phyloP scores from a whole-genome alignment of 2,888 invertebrate genomes.

The Uropetala carovei region DNA sequence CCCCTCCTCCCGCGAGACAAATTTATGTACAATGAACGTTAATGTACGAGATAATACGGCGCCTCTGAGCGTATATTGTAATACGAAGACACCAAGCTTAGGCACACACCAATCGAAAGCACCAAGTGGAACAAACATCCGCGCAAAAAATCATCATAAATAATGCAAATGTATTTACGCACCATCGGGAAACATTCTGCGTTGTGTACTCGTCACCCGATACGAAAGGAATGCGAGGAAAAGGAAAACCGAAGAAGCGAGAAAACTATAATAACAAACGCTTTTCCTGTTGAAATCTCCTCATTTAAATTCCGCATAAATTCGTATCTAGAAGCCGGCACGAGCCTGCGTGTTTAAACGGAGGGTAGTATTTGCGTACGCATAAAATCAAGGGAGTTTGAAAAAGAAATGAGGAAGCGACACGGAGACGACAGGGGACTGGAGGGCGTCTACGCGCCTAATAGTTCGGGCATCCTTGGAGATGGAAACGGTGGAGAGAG shows the following conservation, averaged over 20 bases:
- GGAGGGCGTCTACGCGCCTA: background rate
- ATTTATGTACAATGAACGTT: background rate
- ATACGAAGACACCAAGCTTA: background rate
- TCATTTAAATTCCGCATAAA: constrained; percentile 17
- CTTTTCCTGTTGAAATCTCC: background rate
- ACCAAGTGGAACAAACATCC: no score
- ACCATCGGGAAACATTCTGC: no score
- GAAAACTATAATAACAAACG: background rate
- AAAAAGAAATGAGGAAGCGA: background rate
- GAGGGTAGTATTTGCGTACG: background rate
- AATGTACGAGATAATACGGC: background rate
- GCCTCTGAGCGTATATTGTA: background rate
- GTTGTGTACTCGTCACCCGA: background rate
- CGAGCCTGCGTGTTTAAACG: constrained; percentile 1
- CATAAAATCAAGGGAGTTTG: background rate
- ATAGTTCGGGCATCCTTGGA: background rate
- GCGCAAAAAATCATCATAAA: no score
- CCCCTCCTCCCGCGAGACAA: background rate
- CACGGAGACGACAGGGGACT: background rate
- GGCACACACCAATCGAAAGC: background rate
- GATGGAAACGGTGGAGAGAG: background rate
- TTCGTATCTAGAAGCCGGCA: background rate
- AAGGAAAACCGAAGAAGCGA: background rate
- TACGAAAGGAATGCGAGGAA: background rate
- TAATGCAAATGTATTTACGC: no score